Conservation (phyloP, 2,797 vertebrate species). For the Lophius americanus region DNA sequence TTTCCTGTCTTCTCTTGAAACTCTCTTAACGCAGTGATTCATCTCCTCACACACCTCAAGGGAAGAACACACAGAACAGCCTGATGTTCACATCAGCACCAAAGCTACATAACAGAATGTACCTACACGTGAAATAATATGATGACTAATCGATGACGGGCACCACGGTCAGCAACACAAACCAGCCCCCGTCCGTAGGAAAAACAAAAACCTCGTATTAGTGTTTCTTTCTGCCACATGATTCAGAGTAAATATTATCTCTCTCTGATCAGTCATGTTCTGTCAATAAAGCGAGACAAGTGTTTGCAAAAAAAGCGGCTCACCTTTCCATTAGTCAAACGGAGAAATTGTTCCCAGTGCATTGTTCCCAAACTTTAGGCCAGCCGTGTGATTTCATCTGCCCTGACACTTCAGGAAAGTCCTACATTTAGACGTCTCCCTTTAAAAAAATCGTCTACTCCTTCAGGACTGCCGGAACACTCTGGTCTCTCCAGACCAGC, state of each 20-base stretch:
- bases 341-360: conserved; percentile 84
- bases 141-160: conserved; percentile 61
- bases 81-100: neutral
- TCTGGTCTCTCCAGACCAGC: conserved; percentile 6
- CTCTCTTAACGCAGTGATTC: conserved; percentile 34
- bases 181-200: conserved; percentile 14
- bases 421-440: neutral
- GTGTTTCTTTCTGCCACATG: neutral
- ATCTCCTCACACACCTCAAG: conserved; percentile 43
- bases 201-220: neutral
- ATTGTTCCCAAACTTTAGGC: conserved; percentile 50
- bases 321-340: conserved; percentile 79
- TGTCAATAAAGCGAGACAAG: neutral
- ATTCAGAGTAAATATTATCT: neutral
- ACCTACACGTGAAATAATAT: conserved; percentile 17
- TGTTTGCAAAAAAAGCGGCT: conserved; percentile 32
- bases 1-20: conserved; percentile 19
- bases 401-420: neutral
- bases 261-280: neutral
- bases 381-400: conserved; percentile 39
- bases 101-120: conserved; percentile 21
- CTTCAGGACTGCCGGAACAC: neutral
- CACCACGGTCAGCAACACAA: conserved; percentile 26
- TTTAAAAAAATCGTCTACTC: neutral
- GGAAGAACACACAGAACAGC: conserved; percentile 6